phyloP scores from a whole-genome alignment of 2,888 invertebrate species.

The Dugesia japonica region DNA sequence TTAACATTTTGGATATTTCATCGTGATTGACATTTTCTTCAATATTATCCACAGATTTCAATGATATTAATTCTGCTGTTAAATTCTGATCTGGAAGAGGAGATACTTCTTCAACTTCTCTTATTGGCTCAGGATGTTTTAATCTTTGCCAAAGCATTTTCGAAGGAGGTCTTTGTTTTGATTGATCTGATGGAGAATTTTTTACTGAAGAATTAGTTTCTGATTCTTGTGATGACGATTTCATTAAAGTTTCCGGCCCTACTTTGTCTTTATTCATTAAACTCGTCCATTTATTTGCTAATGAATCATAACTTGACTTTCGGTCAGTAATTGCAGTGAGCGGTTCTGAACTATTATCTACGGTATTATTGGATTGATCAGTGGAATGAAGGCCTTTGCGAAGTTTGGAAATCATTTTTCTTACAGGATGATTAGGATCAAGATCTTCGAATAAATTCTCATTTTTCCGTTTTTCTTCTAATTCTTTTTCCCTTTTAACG shows the following conservation, averaged over 20 bases:
- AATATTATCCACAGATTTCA: neutral
- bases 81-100: neutral
- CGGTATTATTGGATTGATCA: neutral
- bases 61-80: neutral
- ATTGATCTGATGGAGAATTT: neutral
- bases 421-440: conserved; percentile 23
- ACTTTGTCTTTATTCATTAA: neutral
- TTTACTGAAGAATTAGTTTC: neutral
- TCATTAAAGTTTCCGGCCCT: neutral
- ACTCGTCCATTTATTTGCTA: neutral
- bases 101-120: neutral
- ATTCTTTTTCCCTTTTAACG: conserved; percentile 21
- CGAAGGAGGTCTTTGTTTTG: neutral
- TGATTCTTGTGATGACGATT: neutral
- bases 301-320: neutral
- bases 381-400: conserved; percentile 12
- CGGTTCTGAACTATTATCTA: neutral
- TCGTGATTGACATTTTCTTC: neutral
- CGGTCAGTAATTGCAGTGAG: neutral
- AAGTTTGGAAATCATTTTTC: conserved; percentile 22
- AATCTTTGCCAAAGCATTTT: neutral
- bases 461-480: neutral
- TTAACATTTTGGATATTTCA: neutral
- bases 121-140: neutral
- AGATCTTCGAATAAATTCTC: conserved; percentile 1